Percentiles rank a stretch among this genome's conserved stretches.
Evolutionary conservation across 2,797 vertebrate genomes (phyloP).

Genomic region (Ciconia nigra): DNA sequence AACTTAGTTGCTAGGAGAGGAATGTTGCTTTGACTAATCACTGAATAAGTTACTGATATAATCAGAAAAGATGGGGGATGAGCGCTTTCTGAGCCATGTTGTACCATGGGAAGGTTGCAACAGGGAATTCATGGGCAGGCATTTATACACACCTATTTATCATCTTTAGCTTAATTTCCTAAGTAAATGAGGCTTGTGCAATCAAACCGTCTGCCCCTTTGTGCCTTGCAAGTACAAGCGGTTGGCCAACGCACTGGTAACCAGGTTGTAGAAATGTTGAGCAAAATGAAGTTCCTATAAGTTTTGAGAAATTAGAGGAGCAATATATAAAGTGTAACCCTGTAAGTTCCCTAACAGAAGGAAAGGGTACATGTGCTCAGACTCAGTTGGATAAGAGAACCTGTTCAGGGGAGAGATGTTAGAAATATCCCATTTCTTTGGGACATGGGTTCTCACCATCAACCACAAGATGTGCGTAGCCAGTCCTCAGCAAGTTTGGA

Average conservation of each 20-base stretch:
- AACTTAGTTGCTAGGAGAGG: slow-evolving; percentile 5
- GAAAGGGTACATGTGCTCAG: neutral
- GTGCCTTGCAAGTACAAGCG: neutral
- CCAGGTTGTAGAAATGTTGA: neutral
- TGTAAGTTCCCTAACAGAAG: neutral
- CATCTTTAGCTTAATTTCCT: neutral
- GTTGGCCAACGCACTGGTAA: neutral
- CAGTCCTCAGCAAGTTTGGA: neutral
- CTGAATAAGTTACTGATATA: neutral
- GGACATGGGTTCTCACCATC: neutral
- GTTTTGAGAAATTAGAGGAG: neutral
- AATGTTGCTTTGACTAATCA: neutral
- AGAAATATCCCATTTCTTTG: neutral
- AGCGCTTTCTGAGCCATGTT: neutral
- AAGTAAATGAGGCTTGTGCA: neutral
- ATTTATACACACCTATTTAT: neutral
- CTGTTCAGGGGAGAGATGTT: neutral
- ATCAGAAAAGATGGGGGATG: neutral
- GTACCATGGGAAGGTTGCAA: neutral
- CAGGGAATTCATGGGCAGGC: neutral
- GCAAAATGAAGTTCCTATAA: neutral
- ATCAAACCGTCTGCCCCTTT: neutral
- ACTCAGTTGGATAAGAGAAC: neutral
- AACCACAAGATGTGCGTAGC: neutral
- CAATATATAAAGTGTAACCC: neutral